Evolutionary conservation across 2,797 vertebrate genomes (phyloP).

Genomic region (Sciurus carolinensis): DNA sequence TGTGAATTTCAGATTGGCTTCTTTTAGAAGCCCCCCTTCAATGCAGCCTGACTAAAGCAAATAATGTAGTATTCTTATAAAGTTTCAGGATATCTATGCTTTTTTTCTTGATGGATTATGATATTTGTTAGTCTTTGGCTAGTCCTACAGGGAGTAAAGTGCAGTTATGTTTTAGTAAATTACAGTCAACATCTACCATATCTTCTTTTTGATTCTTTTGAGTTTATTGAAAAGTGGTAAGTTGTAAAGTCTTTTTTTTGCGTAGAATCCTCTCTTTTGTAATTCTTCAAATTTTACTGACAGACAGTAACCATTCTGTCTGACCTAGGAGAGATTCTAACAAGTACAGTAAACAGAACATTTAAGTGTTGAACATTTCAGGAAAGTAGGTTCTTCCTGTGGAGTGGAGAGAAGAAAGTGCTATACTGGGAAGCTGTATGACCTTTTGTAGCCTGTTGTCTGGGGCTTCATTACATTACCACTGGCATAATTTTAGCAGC

Average conservation of each 20-base stretch:
- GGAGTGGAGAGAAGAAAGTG: not conserved
- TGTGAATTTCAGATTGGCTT: not conserved
- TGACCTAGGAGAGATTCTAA: not conserved
- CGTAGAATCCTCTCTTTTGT: constrained; percentile 41
- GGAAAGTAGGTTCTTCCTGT: not conserved
- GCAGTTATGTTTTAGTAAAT: constrained; percentile 41
- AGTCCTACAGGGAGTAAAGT: constrained; percentile 1
- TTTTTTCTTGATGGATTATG: not conserved
- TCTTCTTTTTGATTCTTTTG: constrained; percentile 62
- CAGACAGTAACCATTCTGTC: not conserved
- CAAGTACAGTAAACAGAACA: not conserved
- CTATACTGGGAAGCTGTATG: not conserved
- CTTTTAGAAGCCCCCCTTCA: not conserved
- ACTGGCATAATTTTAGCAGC: not conserved
- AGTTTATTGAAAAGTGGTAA: constrained; percentile 66
- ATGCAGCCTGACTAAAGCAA: not conserved
- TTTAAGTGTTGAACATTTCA: not conserved
- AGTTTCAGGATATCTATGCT: not conserved
- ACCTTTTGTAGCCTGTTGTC: not conserved
- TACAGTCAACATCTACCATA: not conserved
- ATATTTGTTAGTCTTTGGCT: not conserved
- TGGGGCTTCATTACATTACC: not conserved
- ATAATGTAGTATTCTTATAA: not conserved
- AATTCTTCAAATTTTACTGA: not conserved
- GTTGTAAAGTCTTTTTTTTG: constrained; percentile 52